These are phyloP conservation scores for Hippocampus barbouri DNA, from an alignment of 2,113 vertebrate species.

Conservation along the genomic window DNA sequence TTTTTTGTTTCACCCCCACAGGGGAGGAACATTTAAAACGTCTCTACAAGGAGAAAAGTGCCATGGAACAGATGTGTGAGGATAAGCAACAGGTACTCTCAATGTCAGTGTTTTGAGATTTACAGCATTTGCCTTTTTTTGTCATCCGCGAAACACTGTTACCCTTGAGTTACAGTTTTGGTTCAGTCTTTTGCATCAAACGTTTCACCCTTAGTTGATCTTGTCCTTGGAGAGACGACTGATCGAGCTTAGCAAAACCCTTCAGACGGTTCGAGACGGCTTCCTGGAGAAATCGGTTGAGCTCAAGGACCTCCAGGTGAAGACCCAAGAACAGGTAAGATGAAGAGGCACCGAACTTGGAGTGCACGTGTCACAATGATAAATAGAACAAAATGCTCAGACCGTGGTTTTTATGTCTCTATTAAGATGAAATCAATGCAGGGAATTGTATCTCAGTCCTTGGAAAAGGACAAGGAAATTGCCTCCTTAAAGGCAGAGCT, in stretches of 20 bases:
- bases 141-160: too few relatives aligned
- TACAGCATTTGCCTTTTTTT: too few relatives aligned
- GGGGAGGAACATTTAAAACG: slow-evolving; percentile 29
- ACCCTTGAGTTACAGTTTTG: neutral
- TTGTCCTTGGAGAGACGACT: slow-evolving; percentile 75
- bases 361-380: neutral
- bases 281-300: slow-evolving; percentile 62
- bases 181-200: neutral
- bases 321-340: slow-evolving; percentile 53
- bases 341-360: neutral
- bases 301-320: slow-evolving; percentile 56
- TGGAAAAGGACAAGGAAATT: slow-evolving; percentile 72
- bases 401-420: neutral
- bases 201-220: slow-evolving; percentile 69
- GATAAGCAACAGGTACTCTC: slow-evolving; percentile 79
- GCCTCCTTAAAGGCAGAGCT: slow-evolving; percentile 65
- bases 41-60: slow-evolving; percentile 65
- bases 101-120: neutral
- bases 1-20: slow-evolving; percentile 14
- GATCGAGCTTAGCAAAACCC: slow-evolving; percentile 67
- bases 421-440: slow-evolving; percentile 38
- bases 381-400: neutral
- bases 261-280: slow-evolving; percentile 67
- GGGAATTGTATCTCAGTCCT: slow-evolving; percentile 55
- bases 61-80: slow-evolving; percentile 69